These are phyloP conservation scores for Trichomycterus rosablanca DNA, from an alignment of 2,113 vertebrate genomes.

Conservation along the genomic window DNA sequence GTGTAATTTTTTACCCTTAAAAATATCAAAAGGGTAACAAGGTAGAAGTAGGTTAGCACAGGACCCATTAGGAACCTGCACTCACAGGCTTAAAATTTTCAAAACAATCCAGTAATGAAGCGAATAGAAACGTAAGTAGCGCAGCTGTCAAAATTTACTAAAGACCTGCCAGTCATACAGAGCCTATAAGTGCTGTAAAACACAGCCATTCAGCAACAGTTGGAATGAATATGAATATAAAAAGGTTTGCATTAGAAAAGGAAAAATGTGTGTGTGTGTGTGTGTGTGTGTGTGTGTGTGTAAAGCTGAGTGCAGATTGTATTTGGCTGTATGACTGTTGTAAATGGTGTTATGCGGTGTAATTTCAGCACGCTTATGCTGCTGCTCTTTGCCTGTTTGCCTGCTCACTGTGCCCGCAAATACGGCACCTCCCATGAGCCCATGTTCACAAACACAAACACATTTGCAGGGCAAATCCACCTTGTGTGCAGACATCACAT, in stretches of 20 bases:
- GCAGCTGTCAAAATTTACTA: neutral
- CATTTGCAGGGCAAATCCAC: constrained; percentile 15
- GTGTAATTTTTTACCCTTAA: too few species aligned
- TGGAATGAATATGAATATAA: neutral
- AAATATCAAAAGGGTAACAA: neutral
- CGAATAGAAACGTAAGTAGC: neutral
- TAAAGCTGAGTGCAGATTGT: neutral
- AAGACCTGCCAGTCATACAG: neutral
- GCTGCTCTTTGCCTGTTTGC: neutral
- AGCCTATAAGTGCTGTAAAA: neutral
- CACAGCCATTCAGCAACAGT: too few species aligned
- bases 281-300: neutral
- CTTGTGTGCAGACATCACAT: neutral
- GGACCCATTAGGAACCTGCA: neutral
- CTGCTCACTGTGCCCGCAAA: neutral
- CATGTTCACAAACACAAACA: constrained; percentile 23
- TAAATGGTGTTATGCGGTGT: too few species aligned
- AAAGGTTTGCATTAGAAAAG: too few species aligned
- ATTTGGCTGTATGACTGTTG: too few species aligned
- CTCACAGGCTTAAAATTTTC: neutral
- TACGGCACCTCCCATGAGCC: neutral
- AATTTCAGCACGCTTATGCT: neutral
- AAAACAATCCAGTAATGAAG: neutral
- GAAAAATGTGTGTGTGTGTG: too few species aligned
- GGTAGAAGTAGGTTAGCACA: too few species aligned